Evolutionary conservation across 1,140 invertebrate species (phyloP).

Genomic region (Drosophila asahinai): DNA sequence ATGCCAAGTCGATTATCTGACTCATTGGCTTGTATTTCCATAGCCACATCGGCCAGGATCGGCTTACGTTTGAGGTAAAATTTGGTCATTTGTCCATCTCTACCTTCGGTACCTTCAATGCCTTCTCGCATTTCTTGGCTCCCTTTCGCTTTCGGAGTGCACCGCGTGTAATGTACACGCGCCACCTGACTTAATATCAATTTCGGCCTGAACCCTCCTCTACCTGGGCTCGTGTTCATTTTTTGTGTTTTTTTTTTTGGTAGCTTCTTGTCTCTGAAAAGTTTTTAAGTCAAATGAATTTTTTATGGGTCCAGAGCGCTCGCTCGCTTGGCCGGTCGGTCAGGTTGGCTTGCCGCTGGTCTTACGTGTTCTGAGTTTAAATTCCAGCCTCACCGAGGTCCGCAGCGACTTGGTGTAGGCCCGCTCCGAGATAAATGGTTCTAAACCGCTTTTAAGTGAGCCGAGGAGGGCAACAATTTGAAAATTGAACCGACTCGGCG

Average conservation of each 20-base stretch:
- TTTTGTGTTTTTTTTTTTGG: slow-evolving; percentile 11
- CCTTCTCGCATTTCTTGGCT: not conserved
- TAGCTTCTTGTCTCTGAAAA: slow-evolving; percentile 51
- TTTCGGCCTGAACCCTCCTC: slow-evolving; percentile 41
- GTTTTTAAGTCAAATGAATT: slow-evolving; percentile 82
- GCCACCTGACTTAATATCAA: slow-evolving; percentile 82
- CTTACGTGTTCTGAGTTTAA: slow-evolving; percentile 53
- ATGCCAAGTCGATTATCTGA: not conserved
- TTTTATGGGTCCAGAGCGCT: slow-evolving; percentile 67
- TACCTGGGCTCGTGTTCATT: slow-evolving; percentile 14
- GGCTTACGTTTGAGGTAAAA: not conserved
- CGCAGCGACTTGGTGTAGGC: slow-evolving; percentile 5
- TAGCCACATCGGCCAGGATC: not conserved
- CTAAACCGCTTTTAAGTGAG: slow-evolving; percentile 68
- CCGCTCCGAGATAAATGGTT: slow-evolving; percentile 66
- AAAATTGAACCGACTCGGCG: slow-evolving; percentile 51
- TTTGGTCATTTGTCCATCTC: slow-evolving; percentile 4
- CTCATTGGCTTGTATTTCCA: slow-evolving; percentile 5
- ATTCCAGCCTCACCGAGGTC: slow-evolving; percentile 8
- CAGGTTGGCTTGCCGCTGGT: slow-evolving; percentile 30
- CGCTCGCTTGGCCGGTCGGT: slow-evolving; percentile 10
- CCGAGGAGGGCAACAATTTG: slow-evolving; percentile 50
- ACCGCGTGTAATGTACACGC: slow-evolving; percentile 79
- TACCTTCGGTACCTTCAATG: not conserved
- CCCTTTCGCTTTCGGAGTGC: slow-evolving; percentile 62